Evolutionary conservation across 2,888 invertebrate species (phyloP).

Genomic region (Leptinotarsa haldemani): DNA sequence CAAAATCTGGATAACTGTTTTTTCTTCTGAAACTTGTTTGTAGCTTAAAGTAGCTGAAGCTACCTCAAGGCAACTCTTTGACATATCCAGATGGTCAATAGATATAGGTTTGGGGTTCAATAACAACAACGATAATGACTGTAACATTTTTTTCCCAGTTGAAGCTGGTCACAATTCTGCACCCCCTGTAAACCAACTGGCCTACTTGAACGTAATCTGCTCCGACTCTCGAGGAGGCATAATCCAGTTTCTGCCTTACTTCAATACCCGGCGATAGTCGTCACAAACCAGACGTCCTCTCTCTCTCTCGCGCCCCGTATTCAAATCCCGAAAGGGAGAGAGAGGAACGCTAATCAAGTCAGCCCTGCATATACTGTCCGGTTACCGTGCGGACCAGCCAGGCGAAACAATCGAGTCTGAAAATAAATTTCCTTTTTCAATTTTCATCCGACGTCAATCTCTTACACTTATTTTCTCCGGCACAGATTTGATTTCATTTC

Average conservation of each 20-base stretch:
- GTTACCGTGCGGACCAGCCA: conserved; percentile 61
- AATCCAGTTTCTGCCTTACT: conserved; percentile 8
- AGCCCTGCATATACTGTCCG: conserved; percentile 50
- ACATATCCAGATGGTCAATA: too few relatives aligned
- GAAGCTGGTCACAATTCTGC: not conserved
- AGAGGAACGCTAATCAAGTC: conserved; percentile 31
- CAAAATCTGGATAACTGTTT: too few relatives aligned
- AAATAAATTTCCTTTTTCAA: conserved; percentile 70
- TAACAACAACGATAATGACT: too few relatives aligned
- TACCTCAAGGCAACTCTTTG: too few relatives aligned
- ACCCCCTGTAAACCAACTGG: conserved; percentile 1
- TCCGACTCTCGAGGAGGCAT: not conserved
- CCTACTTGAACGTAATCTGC: conserved; percentile 5
- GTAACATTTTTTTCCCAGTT: not conserved
- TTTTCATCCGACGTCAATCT: conserved; percentile 67
- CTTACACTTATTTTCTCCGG: conserved; percentile 67
- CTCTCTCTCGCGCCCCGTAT: conserved; percentile 9
- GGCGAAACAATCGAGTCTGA: conserved; percentile 66
- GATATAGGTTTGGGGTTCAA: too few relatives aligned
- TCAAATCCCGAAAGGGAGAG: not conserved
- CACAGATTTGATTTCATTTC: conserved; percentile 67
- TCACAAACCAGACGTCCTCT: not conserved
- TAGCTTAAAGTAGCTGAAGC: too few relatives aligned
- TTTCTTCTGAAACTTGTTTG: too few relatives aligned
- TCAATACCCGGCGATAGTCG: conserved; percentile 10